Conservation (phyloP, 2,888 invertebrate genomes). For the Criorhina ranunculi region DNA sequence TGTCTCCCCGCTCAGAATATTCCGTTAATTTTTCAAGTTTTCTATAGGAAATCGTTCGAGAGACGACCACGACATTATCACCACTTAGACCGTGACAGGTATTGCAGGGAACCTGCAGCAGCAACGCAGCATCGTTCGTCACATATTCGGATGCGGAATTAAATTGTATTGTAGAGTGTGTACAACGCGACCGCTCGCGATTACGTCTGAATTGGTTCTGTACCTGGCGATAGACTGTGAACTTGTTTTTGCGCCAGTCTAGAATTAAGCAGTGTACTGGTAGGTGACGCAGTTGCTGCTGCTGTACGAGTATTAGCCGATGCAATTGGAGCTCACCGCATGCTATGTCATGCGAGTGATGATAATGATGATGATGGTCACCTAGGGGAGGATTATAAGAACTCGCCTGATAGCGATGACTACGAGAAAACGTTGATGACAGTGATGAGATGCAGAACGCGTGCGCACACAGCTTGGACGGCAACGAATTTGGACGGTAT, state of each 20-base stretch:
- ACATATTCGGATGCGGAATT: conserved; percentile 69
- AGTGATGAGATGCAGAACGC: conserved; percentile 68
- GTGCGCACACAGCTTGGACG: conserved; percentile 38
- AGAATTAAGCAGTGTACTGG: conserved; percentile 13
- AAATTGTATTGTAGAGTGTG: conserved; percentile 37
- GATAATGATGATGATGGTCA: conserved; percentile 46
- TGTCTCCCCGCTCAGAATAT: conserved; percentile 27
- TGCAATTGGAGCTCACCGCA: conserved; percentile 68
- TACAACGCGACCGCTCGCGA: conserved; percentile 65
- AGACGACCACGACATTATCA: conserved; percentile 66
- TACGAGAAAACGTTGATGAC: conserved; percentile 55
- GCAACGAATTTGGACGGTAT: conserved; percentile 41
- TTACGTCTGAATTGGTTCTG: conserved; percentile 74
- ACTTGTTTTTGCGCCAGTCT: conserved; percentile 62
- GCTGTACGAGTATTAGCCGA: conserved; percentile 4
- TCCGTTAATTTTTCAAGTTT: conserved; percentile 66
- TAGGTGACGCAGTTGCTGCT: conserved; percentile 16
- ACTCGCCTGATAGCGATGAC: conserved; percentile 52
- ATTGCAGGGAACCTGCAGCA: conserved; percentile 45
- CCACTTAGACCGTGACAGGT: conserved; percentile 64
- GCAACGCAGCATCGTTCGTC: conserved; percentile 41
- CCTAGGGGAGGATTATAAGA: conserved; percentile 59
- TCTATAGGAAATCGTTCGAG: conserved; percentile 26
- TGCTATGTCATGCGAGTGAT: conserved; percentile 62
- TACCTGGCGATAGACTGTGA: conserved; percentile 63